A percentile compares a stretch with the other conserved stretches of the same genome.
Evolutionary conservation across 2,797 vertebrate species (phyloP).

Genomic region (Anniella stebbinsi): DNA sequence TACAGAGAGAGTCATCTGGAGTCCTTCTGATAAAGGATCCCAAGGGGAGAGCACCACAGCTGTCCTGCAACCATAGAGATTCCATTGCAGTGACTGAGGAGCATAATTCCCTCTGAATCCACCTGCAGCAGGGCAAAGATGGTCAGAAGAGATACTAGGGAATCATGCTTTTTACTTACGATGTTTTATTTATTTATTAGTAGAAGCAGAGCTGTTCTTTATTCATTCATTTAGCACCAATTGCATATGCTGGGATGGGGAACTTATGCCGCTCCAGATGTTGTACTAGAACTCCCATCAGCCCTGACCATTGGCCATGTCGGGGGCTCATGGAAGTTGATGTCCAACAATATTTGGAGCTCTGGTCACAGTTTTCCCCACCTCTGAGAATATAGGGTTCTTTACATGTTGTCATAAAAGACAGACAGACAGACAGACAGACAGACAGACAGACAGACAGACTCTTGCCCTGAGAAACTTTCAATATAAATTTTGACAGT

Average conservation of each 20-base stretch:
- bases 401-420: neutral
- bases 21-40: too few species aligned
- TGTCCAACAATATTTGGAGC: too few species aligned
- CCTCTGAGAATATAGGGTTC: neutral
- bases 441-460: too few species aligned
- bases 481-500: neutral
- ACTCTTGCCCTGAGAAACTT: neutral
- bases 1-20: too few species aligned
- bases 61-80: too few species aligned
- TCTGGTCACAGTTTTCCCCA: neutral
- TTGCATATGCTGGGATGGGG: neutral
- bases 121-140: rapidly evolving
- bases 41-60: too few species aligned
- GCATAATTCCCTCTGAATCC: conserved; percentile 24
- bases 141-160: neutral
- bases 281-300: neutral
- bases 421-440: neutral
- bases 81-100: too few species aligned
- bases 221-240: too few species aligned
- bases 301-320: neutral
- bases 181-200: neutral
- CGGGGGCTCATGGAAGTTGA: neutral
- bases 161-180: neutral
- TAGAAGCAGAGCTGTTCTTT: neutral
- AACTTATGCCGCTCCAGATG: neutral